A percentile compares a stretch with the other conserved stretches of the same genome.
phyloP scores from a whole-genome alignment of 2,797 vertebrate genomes.

The Ambastaia sidthimunki region DNA sequence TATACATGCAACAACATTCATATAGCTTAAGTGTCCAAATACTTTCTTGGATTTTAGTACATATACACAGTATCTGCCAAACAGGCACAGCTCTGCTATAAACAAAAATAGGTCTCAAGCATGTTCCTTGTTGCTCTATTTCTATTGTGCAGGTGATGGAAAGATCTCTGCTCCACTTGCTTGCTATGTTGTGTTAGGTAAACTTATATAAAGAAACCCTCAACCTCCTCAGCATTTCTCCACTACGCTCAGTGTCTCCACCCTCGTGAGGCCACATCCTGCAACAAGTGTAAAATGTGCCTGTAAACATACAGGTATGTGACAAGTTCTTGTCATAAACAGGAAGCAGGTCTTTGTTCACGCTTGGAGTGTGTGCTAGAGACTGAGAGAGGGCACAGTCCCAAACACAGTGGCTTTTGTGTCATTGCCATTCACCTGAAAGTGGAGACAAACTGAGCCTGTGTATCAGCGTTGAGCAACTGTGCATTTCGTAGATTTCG shows the following conservation, averaged over 20 bases:
- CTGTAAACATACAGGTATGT: slow-evolving; percentile 54
- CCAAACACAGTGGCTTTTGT: slow-evolving; percentile 40
- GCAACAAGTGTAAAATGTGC: slow-evolving; percentile 56
- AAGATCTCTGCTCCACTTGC: slow-evolving; percentile 36
- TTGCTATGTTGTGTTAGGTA: slow-evolving; percentile 50
- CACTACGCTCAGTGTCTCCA: slow-evolving; percentile 42
- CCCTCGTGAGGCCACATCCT: slow-evolving; percentile 57
- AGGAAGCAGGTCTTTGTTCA: slow-evolving; percentile 76
- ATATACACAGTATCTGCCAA: too few relatives aligned
- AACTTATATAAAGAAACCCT: slow-evolving; percentile 54
- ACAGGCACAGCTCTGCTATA: not conserved
- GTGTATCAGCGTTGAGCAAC: slow-evolving; percentile 67
- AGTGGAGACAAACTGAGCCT: not conserved
- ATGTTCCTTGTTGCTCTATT: slow-evolving; percentile 30
- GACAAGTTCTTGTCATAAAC: slow-evolving; percentile 70
- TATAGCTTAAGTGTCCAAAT: too few relatives aligned
- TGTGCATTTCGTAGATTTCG: slow-evolving; percentile 68
- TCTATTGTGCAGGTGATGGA: slow-evolving; percentile 61
- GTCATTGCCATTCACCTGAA: slow-evolving; percentile 45
- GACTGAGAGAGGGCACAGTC: slow-evolving; percentile 31
- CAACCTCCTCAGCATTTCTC: slow-evolving; percentile 40
- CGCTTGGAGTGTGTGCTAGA: slow-evolving; percentile 55
- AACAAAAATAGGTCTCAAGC: not conserved
- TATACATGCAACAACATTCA: too few relatives aligned
- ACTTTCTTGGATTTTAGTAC: too few relatives aligned